Percentiles rank a stretch among this genome's conserved stretches.
Conservation (phyloP, 2,113 vertebrate species). For the Hucho hucho region DNA sequence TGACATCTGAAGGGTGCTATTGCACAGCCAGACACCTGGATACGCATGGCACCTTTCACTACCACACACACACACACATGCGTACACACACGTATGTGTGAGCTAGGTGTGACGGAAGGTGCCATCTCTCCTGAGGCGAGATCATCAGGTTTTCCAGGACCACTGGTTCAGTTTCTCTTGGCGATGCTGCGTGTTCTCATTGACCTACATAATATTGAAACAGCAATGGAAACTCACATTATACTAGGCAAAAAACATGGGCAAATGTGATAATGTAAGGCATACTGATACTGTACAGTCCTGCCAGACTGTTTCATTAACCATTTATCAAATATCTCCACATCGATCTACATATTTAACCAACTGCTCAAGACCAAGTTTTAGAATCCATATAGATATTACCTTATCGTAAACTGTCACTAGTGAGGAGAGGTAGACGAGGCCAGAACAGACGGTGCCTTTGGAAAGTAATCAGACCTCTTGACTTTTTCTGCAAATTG, state of each 20-base stretch:
- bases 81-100: background rate
- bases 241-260: background rate
- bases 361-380: too few species aligned
- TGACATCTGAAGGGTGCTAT: constrained; percentile 73
- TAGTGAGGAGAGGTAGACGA: too few species aligned
- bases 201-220: constrained; percentile 37
- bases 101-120: constrained; percentile 49
- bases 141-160: constrained; percentile 64
- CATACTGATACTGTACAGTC: background rate
- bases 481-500: too few species aligned
- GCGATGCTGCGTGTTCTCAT: constrained; percentile 52
- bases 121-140: constrained; percentile 58
- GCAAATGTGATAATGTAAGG: background rate
- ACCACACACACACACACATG: too few species aligned
- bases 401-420: too few species aligned
- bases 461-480: too few species aligned
- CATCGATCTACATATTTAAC: background rate
- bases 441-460: background rate
- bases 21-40: constrained; percentile 75
- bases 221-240: background rate
- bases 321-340: background rate
- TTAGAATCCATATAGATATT: too few species aligned
- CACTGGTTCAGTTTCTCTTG: constrained; percentile 57
- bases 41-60: constrained; percentile 65
- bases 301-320: too few species aligned